A percentile compares a stretch with the other conserved stretches of the same genome.
These are phyloP conservation scores for Platalea minor DNA, from an alignment of 2,797 vertebrate species.

Conservation along the genomic window DNA sequence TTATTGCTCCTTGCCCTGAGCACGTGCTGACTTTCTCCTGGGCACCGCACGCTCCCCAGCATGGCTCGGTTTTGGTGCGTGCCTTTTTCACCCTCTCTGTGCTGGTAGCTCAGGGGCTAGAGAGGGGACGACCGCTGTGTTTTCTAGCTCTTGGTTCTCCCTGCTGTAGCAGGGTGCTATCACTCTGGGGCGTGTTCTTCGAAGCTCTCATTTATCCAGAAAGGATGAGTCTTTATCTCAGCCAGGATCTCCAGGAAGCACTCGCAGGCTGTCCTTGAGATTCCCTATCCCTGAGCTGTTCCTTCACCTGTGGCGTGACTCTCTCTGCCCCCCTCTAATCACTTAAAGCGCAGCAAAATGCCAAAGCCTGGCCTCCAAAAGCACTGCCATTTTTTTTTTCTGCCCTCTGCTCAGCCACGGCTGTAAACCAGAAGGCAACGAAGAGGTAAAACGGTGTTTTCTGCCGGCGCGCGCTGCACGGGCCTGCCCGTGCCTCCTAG, in stretches of 20 bases:
- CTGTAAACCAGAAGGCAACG: not conserved
- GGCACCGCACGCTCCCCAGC: not conserved
- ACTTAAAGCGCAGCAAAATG: not conserved
- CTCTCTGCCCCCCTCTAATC: not conserved
- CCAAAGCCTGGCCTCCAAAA: not conserved
- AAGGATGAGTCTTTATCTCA: not conserved
- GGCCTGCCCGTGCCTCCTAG: not conserved
- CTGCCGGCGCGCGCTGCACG: not conserved
- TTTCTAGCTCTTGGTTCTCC: not conserved
- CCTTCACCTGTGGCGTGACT: not conserved
- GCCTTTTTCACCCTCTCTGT: no score
- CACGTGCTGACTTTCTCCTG: not conserved
- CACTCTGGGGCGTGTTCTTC: not conserved
- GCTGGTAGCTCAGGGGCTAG: not conserved
- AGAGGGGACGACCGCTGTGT: rapidly evolving
- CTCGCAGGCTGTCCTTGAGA: not conserved
- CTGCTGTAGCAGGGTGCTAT: not conserved
- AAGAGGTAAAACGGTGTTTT: not conserved
- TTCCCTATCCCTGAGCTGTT: not conserved
- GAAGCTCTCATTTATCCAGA: not conserved
- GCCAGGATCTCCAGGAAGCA: not conserved
- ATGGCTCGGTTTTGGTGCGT: rapidly evolving
- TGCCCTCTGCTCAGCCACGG: not conserved
- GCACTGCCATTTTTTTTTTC: not conserved
- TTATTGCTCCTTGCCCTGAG: not conserved